phyloP scores from a whole-genome alignment of 2,888 invertebrate species.

The Mamestra brassicae region DNA sequence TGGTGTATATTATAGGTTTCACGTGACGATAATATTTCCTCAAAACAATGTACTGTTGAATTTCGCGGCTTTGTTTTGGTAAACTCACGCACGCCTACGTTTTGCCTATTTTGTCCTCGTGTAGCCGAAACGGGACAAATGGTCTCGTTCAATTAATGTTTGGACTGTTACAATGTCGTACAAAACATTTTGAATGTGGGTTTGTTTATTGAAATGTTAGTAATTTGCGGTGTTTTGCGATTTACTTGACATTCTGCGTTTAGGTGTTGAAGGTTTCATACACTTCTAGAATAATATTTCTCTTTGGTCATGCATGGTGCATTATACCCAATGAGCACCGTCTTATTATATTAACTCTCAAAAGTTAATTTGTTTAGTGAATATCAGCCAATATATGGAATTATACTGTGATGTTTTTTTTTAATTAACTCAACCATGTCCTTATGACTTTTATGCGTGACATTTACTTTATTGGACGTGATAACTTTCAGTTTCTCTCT shows the following conservation, averaged over 20 bases:
- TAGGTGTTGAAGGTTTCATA: background rate
- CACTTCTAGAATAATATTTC: background rate
- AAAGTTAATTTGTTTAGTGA: background rate
- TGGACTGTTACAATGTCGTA: conserved; percentile 41
- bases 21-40: conserved; percentile 71
- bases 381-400: background rate
- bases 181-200: conserved; percentile 36
- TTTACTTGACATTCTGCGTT: conserved; percentile 8
- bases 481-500: conserved; percentile 55
- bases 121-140: conserved; percentile 68
- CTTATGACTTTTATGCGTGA: conserved; percentile 9
- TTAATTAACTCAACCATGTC: conserved; percentile 9
- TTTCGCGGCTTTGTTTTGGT: conserved; percentile 66
- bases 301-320: background rate
- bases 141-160: conserved; percentile 54
- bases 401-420: conserved; percentile 13
- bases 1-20: conserved; percentile 56
- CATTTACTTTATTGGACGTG: conserved; percentile 41
- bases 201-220: conserved; percentile 31
- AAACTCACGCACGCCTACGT: conserved; percentile 61
- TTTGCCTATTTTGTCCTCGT: conserved; percentile 28
- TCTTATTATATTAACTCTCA: background rate
- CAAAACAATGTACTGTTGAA: conserved; percentile 74
- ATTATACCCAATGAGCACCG: no score
- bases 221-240: conserved; percentile 17